Percentiles rank a stretch among this genome's conserved stretches.
Conservation (phyloP, 1,140 invertebrate genomes). For the Prorops nasuta region DNA sequence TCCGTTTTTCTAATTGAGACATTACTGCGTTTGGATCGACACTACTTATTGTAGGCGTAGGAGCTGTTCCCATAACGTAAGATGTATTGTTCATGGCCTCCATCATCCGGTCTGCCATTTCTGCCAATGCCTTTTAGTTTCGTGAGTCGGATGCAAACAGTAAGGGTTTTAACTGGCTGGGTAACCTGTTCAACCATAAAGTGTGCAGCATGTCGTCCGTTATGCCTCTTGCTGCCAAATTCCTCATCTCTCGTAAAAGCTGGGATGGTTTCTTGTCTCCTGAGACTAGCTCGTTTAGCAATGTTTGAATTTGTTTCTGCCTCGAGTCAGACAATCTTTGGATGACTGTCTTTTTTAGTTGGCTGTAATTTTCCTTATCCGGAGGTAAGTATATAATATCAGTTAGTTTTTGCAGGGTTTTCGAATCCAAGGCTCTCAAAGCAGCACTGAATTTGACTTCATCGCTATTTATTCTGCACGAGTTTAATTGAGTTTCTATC, state of each 20-base stretch:
- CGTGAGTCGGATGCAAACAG: neutral
- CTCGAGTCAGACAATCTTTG: neutral
- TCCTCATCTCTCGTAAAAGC: constrained; percentile 24
- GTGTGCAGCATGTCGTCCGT: constrained; percentile 13
- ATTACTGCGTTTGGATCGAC: too few relatives aligned
- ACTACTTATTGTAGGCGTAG: neutral
- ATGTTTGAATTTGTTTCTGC: neutral
- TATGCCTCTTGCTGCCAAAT: constrained; percentile 7
- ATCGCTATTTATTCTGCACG: neutral
- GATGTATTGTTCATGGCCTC: neutral
- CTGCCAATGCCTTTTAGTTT: neutral
- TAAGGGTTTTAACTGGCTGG: constrained; percentile 12
- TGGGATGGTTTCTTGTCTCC: constrained; percentile 39
- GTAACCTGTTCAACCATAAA: constrained; percentile 20
- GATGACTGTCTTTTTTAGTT: neutral
- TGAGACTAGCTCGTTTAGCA: neutral
- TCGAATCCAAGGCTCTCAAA: neutral
- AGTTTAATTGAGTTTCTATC: neutral
- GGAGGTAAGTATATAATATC: neutral
- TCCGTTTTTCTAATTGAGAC: neutral
- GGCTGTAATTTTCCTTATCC: neutral
- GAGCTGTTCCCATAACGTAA: neutral
- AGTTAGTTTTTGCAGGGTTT: neutral
- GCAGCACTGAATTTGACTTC: neutral
- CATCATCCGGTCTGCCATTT: neutral